A percentile compares a stretch with the other conserved stretches of the same genome.
Conservation (phyloP, 2,113 vertebrate genomes). For the Seriola aureovittata region DNA sequence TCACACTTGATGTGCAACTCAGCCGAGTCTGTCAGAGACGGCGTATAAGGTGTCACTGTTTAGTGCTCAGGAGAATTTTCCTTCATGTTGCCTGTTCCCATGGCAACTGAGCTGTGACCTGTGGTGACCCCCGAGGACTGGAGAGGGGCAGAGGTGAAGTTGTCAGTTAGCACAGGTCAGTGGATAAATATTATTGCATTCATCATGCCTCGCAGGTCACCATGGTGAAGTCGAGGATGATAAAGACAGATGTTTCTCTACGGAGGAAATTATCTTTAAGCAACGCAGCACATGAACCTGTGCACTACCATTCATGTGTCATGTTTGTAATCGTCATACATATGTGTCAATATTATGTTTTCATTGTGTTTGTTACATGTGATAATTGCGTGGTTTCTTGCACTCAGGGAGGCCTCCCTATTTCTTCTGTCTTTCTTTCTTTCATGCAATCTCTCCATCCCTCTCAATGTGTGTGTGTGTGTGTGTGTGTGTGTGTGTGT, state of each 20-base stretch:
- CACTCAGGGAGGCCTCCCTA: neutral
- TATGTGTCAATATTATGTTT: neutral
- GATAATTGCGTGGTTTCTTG: neutral
- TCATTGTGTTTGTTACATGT: neutral
- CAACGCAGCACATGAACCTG: neutral
- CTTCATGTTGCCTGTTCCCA: conserved; percentile 71
- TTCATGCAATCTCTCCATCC: neutral
- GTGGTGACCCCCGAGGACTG: conserved; percentile 52
- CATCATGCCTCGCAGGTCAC: conserved; percentile 11
- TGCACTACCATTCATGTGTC: neutral
- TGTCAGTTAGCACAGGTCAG: conserved; percentile 54
- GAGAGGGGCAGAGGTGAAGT: conserved; percentile 51
- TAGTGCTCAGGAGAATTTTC: conserved; percentile 67
- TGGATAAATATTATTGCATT: conserved; percentile 19
- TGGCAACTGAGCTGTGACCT: conserved; percentile 73
- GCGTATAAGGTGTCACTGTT: conserved; percentile 73
- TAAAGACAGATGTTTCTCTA: neutral
- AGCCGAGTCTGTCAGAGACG: conserved; percentile 68
- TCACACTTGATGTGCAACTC: conserved; percentile 81
- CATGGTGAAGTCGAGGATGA: conserved; percentile 9
- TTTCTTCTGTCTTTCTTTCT: neutral
- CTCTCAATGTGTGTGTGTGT: neutral
- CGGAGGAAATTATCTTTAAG: neutral
- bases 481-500: conserved; percentile 6
- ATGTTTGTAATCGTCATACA: neutral